A percentile compares a stretch with the other conserved stretches of the same genome.
Evolutionary conservation across 2,113 vertebrate species (phyloP).

Genomic region (Scolopax mira): DNA sequence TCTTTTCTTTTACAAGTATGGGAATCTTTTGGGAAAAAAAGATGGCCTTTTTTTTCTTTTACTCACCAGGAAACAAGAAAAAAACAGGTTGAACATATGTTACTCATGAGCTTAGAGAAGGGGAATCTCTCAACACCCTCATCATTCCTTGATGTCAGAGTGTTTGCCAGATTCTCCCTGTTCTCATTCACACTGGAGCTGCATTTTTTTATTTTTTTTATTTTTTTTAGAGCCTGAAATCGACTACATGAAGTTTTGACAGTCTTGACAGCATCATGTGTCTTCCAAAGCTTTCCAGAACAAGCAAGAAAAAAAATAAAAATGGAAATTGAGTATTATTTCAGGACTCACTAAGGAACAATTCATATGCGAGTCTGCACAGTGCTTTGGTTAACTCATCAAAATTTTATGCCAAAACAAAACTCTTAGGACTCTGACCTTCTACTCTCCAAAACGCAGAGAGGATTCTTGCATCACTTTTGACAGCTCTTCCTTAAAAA

Average conservation of each 20-base stretch:
- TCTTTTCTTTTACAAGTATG: not conserved
- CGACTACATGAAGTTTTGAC: constrained; percentile 40
- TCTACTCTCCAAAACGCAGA: not conserved
- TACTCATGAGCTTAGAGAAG: not conserved
- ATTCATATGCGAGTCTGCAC: not conserved
- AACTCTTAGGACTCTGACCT: not conserved
- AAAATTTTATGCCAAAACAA: not conserved
- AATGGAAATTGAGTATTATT: not conserved
- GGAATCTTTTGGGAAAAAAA: not conserved
- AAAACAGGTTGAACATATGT: not conserved
- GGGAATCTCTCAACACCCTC: constrained; percentile 20
- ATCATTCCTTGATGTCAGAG: not conserved
- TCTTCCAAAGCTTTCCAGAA: constrained; percentile 17
- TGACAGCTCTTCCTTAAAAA: not conserved
- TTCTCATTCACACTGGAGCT: not conserved
- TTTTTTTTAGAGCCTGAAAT: not conserved
- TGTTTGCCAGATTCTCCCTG: constrained; percentile 24
- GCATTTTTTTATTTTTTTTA: not conserved
- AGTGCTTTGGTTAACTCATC: constrained; percentile 1
- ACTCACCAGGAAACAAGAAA: not conserved
- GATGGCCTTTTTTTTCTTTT: not conserved
- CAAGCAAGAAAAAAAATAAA: not conserved
- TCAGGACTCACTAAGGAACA: not conserved
- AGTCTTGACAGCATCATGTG: constrained; percentile 33
- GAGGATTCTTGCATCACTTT: not conserved